Base-by-base conservation (phyloP, 1,140 invertebrate species). In the Arctopsyche grandis region DNA sequence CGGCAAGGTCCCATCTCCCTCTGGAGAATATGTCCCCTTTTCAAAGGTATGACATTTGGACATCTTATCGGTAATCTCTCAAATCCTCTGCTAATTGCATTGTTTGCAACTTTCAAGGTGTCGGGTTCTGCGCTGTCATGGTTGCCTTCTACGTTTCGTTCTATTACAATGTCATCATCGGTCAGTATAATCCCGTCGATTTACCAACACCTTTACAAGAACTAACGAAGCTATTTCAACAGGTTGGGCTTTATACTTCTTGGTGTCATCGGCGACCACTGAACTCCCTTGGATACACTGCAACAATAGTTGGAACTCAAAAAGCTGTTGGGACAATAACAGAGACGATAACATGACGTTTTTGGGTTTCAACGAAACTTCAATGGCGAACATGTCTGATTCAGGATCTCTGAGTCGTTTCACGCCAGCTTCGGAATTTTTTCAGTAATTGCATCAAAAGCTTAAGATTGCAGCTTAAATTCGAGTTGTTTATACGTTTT, bases 111-210 rank as follows among this genome's bases (percentile, higher is more conserved):
- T 77, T 85, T n/a, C 87, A 96, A n/a, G 95, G 95, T 81, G 94
- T 96, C 46, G 96, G 96, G 22, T 94, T 96, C 85, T 95, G 95
- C 82, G 96, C 96, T 44, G 95, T 95, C 66, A 91, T 97, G 84
- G 95, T 97, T 21, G 95, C 95, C n/a, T 93, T 96, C 83, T 97
- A 95, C 87, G 95, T 97, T 26, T 95, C 94, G 0, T 96, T 96
- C 88, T 97, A 97, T 86, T 97, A 97, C 89, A 97, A 97, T 87
- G 95, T 96, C 3, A 95, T 97, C 83, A 95, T 97, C 71, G 93
- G 90, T 91, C 84, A 89, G 86, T 85, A 78, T 63, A 44, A 52
- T 38, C 29, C 29, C 29, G 29, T 38, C 7, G 29, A 38, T 38
- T 38, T 38, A 46, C 12, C 48, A 52, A 52, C 3, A 52, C 16